Percentiles rank a stretch among this genome's conserved stretches.
Conservation (phyloP, 2,888 invertebrate species). For the Linnaemya vulpina region DNA sequence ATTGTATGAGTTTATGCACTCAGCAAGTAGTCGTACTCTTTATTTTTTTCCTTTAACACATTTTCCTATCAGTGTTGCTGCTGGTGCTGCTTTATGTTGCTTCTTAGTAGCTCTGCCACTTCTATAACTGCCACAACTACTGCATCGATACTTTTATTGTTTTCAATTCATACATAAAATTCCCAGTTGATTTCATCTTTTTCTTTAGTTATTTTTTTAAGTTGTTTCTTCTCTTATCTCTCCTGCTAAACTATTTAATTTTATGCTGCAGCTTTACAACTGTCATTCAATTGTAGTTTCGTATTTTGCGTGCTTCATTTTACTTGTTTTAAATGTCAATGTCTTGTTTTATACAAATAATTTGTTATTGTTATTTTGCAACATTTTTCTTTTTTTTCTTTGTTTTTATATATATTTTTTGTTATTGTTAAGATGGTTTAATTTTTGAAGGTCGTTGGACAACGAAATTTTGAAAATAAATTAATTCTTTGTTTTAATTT, state of each 20-base stretch:
- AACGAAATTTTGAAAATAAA: neutral
- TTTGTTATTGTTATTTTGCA: conserved; percentile 6
- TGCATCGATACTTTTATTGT: conserved; percentile 69
- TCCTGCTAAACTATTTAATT: conserved; percentile 65
- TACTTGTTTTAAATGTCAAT: conserved; percentile 48
- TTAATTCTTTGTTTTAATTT: too few species aligned
- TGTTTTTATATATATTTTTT: too few species aligned
- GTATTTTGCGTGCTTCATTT: conserved; percentile 41
- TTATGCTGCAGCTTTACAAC: conserved; percentile 71
- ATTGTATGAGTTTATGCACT: conserved; percentile 14
- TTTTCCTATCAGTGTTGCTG: conserved; percentile 35
- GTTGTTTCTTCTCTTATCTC: neutral
- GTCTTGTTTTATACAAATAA: conserved; percentile 56
- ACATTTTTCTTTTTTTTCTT: neutral
- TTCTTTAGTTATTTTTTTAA: neutral
- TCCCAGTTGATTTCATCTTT: conserved; percentile 63
- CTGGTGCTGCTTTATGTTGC: conserved; percentile 11
- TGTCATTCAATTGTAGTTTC: conserved; percentile 66
- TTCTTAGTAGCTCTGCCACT: conserved; percentile 50
- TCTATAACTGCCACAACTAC: conserved; percentile 60
- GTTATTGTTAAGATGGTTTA: neutral
- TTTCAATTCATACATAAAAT: conserved; percentile 56
- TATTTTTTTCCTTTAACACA: conserved; percentile 52
- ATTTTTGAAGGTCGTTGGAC: neutral
- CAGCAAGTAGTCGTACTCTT: conserved; percentile 12